Conservation (phyloP, 2,888 invertebrate genomes). For the Dynastes tityus region DNA sequence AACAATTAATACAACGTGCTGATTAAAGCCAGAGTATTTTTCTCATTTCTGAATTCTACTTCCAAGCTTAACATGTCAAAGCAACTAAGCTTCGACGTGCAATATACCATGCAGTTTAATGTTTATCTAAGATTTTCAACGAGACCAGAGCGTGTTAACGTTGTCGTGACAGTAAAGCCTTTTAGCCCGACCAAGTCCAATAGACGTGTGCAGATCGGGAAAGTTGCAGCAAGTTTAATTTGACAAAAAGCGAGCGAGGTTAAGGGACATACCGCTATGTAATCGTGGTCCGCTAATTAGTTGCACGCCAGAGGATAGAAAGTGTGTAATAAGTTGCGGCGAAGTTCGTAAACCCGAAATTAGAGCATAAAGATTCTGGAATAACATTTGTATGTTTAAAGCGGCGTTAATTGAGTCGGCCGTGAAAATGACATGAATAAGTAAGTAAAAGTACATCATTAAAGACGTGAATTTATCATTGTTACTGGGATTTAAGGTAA, state of each 20-base stretch:
- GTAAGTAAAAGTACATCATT: neutral
- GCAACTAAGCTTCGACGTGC: too few species aligned
- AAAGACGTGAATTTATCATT: too few species aligned
- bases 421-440: neutral
- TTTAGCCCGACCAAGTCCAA: constrained; percentile 14
- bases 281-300: constrained; percentile 36
- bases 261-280: constrained; percentile 26
- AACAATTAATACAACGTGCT: too few species aligned
- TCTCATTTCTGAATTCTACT: too few species aligned
- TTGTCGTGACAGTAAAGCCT: constrained; percentile 39
- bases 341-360: constrained; percentile 13
- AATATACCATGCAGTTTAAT: neutral
- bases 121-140: constrained; percentile 11
- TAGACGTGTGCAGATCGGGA: neutral
- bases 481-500: too few species aligned
- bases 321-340: constrained; percentile 33
- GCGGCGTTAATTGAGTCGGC: neutral
- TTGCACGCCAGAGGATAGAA: constrained; percentile 25
- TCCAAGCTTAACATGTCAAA: too few species aligned
- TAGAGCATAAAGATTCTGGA: neutral
- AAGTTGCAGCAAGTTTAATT: constrained; percentile 33
- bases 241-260: constrained; percentile 26
- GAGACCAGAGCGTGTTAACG: neutral
- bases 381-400: constrained; percentile 1
- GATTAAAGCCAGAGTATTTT: too few species aligned